phyloP scores from a whole-genome alignment of 2,888 invertebrate species.

The Automeris io region DNA sequence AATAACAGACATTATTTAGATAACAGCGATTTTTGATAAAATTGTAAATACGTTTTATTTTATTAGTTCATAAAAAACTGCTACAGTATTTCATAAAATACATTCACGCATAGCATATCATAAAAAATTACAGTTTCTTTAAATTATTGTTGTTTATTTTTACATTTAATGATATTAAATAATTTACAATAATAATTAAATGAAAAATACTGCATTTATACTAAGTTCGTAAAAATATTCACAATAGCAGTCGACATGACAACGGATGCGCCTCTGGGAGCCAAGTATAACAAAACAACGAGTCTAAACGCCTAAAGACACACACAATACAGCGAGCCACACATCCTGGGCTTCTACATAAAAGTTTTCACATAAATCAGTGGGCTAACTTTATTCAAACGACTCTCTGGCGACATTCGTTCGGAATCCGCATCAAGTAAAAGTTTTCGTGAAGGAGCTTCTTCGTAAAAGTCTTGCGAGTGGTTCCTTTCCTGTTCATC shows the following conservation, averaged over 20 bases:
- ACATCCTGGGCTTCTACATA: slow-evolving; percentile 43
- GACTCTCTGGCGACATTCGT: slow-evolving; percentile 73
- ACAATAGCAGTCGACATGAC: slow-evolving; percentile 22
- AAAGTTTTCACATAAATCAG: slow-evolving; percentile 73
- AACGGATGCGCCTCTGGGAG: slow-evolving; percentile 39
- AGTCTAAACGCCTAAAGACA: slow-evolving; percentile 48
- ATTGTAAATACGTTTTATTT: too few relatives aligned
- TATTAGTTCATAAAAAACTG: too few relatives aligned
- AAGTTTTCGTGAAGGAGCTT: slow-evolving; percentile 55
- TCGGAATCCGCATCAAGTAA: slow-evolving; percentile 60
- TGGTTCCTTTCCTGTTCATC: slow-evolving; percentile 27
- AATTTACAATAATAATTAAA: slow-evolving; percentile 5
- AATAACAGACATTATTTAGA: too few relatives aligned
- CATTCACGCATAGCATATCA: too few relatives aligned
- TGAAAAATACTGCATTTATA: not conserved
- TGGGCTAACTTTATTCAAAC: slow-evolving; percentile 72
- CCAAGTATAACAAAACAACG: slow-evolving; percentile 42
- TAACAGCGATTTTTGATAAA: too few relatives aligned
- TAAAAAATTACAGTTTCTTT: too few relatives aligned
- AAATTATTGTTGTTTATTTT: too few relatives aligned
- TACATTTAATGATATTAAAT: too few relatives aligned
- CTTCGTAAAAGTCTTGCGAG: slow-evolving; percentile 49
- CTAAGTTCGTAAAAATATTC: slow-evolving; percentile 23
- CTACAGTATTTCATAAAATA: too few relatives aligned
- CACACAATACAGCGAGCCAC: slow-evolving; percentile 54